phyloP scores from a whole-genome alignment of 2,888 invertebrate species.

The Alloplasta piceator region DNA sequence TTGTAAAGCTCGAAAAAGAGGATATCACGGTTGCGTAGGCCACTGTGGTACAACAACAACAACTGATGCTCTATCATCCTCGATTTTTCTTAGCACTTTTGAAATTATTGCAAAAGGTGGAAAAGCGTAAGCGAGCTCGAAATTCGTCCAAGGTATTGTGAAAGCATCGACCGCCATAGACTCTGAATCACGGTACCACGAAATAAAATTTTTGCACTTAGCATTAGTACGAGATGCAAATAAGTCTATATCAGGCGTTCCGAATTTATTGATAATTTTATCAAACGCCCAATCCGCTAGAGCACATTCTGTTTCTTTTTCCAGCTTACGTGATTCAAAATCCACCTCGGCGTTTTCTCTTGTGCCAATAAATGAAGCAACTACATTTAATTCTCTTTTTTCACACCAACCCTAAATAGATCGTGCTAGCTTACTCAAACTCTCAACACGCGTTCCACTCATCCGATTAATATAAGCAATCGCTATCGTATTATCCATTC shows the following conservation, averaged over 20 bases:
- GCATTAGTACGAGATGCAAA: no score
- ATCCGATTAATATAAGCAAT: slow-evolving; percentile 31
- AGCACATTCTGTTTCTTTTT: no score
- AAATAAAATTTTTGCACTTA: slow-evolving; percentile 69
- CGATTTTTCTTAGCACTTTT: slow-evolving; percentile 44
- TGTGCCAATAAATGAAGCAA: slow-evolving; percentile 43
- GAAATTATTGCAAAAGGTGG: slow-evolving; percentile 53
- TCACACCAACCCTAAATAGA: slow-evolving; percentile 60
- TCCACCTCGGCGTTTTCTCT: slow-evolving; percentile 49
- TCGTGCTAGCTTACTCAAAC: slow-evolving; percentile 23
- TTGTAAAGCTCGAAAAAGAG: not conserved
- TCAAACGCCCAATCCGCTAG: slow-evolving; percentile 29
- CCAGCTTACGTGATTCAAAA: slow-evolving; percentile 27
- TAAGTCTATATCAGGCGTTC: slow-evolving; percentile 66
- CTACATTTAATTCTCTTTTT: slow-evolving; percentile 27
- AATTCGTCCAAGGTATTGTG: slow-evolving; percentile 52
- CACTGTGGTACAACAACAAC: slow-evolving; percentile 51
- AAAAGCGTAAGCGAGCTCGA: slow-evolving; percentile 49
- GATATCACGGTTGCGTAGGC: slow-evolving; percentile 18
- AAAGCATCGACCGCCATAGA: slow-evolving; percentile 68
- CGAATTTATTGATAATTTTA: slow-evolving; percentile 18
- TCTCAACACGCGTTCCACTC: not conserved
- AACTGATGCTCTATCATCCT: slow-evolving; percentile 26
- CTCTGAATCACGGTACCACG: slow-evolving; percentile 67
- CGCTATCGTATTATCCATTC: slow-evolving; percentile 61